phyloP scores from a whole-genome alignment of 2,888 invertebrate genomes.

The Gerris lacustris region DNA sequence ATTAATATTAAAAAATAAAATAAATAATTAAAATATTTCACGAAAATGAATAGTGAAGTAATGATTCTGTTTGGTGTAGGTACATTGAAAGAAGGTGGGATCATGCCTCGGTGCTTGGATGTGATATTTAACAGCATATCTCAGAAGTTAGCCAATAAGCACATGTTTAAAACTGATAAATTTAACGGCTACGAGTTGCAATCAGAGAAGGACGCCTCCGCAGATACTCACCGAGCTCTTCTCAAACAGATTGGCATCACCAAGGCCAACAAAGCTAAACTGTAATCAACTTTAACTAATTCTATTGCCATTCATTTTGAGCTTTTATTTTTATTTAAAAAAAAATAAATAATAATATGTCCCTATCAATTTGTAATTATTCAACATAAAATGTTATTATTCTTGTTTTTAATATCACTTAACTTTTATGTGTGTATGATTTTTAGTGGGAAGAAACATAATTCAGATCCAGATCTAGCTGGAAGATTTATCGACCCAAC shows the following conservation, averaged over 20 bases:
- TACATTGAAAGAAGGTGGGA: slow-evolving; percentile 48
- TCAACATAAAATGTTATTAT: too few species aligned
- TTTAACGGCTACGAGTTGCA: slow-evolving; percentile 90
- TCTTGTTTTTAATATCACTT: too few species aligned
- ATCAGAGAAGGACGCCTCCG: slow-evolving; percentile 71
- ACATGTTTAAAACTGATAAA: slow-evolving; percentile 82
- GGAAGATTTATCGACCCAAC: slow-evolving; percentile 42
- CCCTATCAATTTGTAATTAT: too few species aligned
- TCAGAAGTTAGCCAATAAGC: slow-evolving; percentile 58
- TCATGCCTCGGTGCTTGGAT: slow-evolving; percentile 79
- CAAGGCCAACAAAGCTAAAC: slow-evolving; percentile 34
- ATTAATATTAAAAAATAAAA: slow-evolving; percentile 40
- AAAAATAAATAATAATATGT: slow-evolving; percentile 37
- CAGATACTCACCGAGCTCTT: slow-evolving; percentile 54
- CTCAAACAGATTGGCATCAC: slow-evolving; percentile 18
- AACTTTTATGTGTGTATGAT: too few species aligned
- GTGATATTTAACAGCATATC: slow-evolving; percentile 82
- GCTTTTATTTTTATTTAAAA: slow-evolving; percentile 31
- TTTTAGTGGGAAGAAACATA: slow-evolving; percentile 37
- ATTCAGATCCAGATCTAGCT: slow-evolving; percentile 50
- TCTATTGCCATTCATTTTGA: slow-evolving; percentile 27
- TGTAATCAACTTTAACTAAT: slow-evolving; percentile 32
- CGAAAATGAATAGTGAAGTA: too few species aligned
- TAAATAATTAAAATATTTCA: too few species aligned
- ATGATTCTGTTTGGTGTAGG: slow-evolving; percentile 9